Base-by-base conservation (phyloP, 2,797 vertebrate species). In the Pteronotus mesoamericanus region DNA sequence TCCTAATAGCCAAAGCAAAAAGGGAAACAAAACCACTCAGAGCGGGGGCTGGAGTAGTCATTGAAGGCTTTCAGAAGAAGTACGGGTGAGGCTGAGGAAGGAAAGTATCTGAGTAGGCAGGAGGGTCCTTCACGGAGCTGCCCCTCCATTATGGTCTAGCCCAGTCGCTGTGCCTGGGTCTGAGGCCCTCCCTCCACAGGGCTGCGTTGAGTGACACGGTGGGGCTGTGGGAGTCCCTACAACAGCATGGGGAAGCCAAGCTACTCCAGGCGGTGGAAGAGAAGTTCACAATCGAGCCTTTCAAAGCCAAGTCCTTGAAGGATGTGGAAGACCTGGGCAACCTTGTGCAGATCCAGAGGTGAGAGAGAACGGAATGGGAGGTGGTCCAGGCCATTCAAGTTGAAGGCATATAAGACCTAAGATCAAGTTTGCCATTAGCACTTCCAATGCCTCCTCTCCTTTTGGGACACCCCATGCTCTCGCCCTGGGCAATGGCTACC, bases 231-330 rank as follows among this genome's bases (percentile, higher is more conserved):
- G 99, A 99, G 96, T 98, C 98, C 91, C 98, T 99, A 16, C 98
- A 98, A 94, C 98, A 98, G 51, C 96, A 68, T 2, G 97, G 97
- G 1, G 98, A 99, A 68, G 96, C 97, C 0, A 74, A 68, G 26
- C 98, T 99, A 34, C 97, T 99, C 64, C 98, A 80, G 97, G 97
- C 84, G 0, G 98, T 98, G 0, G 98, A 99, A 86, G 98, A 98
- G 94, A 99, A 99, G 96, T 99, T 99, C 97, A 98, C 98, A 94
- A 98, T 99, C 48, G 98, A 99, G 91, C 99, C 99, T 11, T 99
- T 99, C 93, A 99, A 99, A 94, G 99, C 98, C 46, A 99, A 98
- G 39, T 99, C 99, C 26, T 92, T 98, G 94, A 99, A 98, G 96
- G 99, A 99, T 14, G 91, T 99, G 57, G 98, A 98, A 44, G 98